phyloP scores from a whole-genome alignment of 2,888 invertebrate species.

The Amitus sp. region DNA sequence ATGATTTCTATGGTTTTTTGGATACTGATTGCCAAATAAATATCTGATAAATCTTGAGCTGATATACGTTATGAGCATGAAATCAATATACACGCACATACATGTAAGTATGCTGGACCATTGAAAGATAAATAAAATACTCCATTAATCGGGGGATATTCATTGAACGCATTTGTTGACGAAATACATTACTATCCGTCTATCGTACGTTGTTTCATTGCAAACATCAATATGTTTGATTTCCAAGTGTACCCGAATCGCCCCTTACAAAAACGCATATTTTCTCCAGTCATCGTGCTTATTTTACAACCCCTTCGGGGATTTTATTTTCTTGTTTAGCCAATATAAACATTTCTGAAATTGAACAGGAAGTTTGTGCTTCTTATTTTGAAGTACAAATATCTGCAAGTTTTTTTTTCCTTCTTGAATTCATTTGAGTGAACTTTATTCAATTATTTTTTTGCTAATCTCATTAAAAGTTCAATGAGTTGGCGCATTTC shows the following conservation, averaged over 20 bases:
- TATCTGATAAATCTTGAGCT: no score
- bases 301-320: conserved; percentile 41
- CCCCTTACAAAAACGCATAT: conserved; percentile 4
- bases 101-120: conserved; percentile 20
- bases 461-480: no score
- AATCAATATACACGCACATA: conserved; percentile 7
- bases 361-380: no score
- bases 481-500: no score
- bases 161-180: conserved; percentile 55
- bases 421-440: no score
- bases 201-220: conserved; percentile 63
- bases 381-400: conserved; percentile 20
- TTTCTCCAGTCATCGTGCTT: conserved; percentile 13
- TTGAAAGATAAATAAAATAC: conserved; percentile 35
- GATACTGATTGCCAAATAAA: no score
- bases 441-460: no score
- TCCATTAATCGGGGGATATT: conserved; percentile 51
- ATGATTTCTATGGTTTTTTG: no score
- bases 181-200: conserved; percentile 59
- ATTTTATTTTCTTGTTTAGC: conserved; percentile 50
- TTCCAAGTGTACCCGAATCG: conserved; percentile 27
- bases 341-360: conserved; percentile 50
- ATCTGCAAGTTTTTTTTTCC: conserved; percentile 28
- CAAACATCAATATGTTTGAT: conserved; percentile 60
- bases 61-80: no score